Conservation (phyloP, 2,888 invertebrate genomes). For the Carabus problematicus region DNA sequence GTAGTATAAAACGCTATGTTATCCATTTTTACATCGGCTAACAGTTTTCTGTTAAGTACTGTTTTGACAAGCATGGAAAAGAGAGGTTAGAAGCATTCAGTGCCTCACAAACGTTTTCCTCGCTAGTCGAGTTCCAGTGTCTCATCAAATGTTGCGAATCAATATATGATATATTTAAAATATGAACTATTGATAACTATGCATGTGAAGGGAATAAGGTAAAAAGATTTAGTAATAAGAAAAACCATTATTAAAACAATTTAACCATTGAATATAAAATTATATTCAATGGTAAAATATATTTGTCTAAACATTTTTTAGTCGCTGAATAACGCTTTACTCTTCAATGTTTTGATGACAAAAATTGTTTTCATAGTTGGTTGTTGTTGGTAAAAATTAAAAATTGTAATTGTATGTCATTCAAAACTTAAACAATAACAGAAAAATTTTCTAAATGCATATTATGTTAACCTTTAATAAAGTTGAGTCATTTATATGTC, state of each 20-base stretch:
- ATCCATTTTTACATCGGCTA: constrained; percentile 49
- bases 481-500: not conserved
- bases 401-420: constrained; percentile 20
- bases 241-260: constrained; percentile 34
- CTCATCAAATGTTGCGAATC: not conserved
- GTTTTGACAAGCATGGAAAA: constrained; percentile 30
- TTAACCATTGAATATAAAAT: constrained; percentile 38
- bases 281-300: constrained; percentile 40
- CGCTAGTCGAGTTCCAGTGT: constrained; percentile 6
- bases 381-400: constrained; percentile 11
- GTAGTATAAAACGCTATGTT: constrained; percentile 51
- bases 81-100: not conserved
- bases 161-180: not conserved
- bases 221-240: constrained; percentile 1
- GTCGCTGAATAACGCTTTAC: constrained; percentile 39
- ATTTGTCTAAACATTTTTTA: constrained; percentile 39
- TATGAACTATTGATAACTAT: not conserved
- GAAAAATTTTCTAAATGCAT: constrained; percentile 30
- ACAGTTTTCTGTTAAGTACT: constrained; percentile 24
- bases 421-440: constrained; percentile 27
- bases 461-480: constrained; percentile 20
- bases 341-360: constrained; percentile 33
- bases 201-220: not conserved
- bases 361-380: not conserved
- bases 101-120: no score